These are phyloP conservation scores for Macrophya alboannulata DNA, from an alignment of 2,888 invertebrate species.

Conservation along the genomic window DNA sequence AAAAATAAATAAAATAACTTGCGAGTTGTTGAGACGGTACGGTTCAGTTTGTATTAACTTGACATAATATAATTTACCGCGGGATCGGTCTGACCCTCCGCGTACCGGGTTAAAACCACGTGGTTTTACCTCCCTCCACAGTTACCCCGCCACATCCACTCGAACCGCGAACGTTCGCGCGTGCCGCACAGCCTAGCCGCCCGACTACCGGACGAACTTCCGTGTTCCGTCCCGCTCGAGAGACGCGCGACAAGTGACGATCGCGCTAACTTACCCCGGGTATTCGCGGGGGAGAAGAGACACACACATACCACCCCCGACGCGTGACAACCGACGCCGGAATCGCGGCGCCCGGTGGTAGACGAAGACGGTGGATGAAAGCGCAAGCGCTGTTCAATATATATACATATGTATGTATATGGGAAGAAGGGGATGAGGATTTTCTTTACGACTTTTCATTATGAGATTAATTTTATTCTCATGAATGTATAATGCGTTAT, in stretches of 20 bases:
- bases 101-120: slow-evolving; percentile 58
- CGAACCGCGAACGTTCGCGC: slow-evolving; percentile 43
- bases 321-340: slow-evolving; percentile 2
- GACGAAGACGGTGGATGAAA: neutral
- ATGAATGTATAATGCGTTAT: neutral
- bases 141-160: neutral
- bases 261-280: slow-evolving; percentile 39
- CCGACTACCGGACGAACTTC: slow-evolving; percentile 56
- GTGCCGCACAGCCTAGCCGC: slow-evolving; percentile 55
- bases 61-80: neutral
- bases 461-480: neutral
- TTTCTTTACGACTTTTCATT: neutral
- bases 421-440: neutral
- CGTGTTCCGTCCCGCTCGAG: slow-evolving; percentile 67
- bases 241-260: slow-evolving; percentile 76
- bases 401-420: neutral
- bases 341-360: slow-evolving; percentile 9
- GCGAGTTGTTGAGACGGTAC: neutral
- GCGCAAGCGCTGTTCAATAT: slow-evolving; percentile 37
- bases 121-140: slow-evolving; percentile 55
- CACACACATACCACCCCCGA: neutral
- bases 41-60: neutral
- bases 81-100: neutral
- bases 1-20: neutral
- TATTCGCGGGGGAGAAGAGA: slow-evolving; percentile 35